phyloP scores from a whole-genome alignment of 1,140 invertebrate genomes.

The Helicoverpa armigera region DNA sequence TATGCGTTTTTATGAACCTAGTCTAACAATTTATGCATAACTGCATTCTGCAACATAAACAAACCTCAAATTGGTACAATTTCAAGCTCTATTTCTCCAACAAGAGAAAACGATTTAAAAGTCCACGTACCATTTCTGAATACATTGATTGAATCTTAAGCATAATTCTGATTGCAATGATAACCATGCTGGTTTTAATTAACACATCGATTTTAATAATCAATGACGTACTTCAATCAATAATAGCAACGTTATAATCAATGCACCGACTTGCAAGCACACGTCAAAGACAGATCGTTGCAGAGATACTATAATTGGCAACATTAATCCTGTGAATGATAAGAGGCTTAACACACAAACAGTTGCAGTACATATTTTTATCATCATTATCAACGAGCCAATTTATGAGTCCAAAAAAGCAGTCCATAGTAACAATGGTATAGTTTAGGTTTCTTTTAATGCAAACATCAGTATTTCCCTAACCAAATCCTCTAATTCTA shows the following conservation, averaged over 20 bases:
- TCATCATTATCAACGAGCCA: too few relatives aligned
- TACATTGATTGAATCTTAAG: too few relatives aligned
- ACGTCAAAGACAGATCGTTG: neutral
- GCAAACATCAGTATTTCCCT: too few relatives aligned
- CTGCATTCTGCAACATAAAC: neutral
- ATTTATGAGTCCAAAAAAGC: too few relatives aligned
- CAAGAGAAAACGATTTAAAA: conserved; percentile 7
- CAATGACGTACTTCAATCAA: conserved; percentile 4
- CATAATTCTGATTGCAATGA: neutral
- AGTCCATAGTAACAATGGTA: neutral
- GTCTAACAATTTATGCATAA: neutral
- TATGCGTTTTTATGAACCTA: neutral
- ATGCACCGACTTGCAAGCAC: neutral
- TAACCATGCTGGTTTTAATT: neutral
- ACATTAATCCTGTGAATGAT: too few relatives aligned
- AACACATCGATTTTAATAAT: neutral
- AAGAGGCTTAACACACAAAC: too few relatives aligned
- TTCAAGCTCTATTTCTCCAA: conserved; percentile 32
- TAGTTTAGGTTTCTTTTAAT: too few relatives aligned
- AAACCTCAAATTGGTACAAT: conserved; percentile 37
- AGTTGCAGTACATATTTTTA: too few relatives aligned
- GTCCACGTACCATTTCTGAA: too few relatives aligned
- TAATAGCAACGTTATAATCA: neutral
- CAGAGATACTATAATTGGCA: neutral
- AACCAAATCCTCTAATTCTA: neutral